A percentile compares a stretch with the other conserved stretches of the same genome.
Conservation (phyloP, 2,113 vertebrate species). For the Aphelocoma coerulescens region DNA sequence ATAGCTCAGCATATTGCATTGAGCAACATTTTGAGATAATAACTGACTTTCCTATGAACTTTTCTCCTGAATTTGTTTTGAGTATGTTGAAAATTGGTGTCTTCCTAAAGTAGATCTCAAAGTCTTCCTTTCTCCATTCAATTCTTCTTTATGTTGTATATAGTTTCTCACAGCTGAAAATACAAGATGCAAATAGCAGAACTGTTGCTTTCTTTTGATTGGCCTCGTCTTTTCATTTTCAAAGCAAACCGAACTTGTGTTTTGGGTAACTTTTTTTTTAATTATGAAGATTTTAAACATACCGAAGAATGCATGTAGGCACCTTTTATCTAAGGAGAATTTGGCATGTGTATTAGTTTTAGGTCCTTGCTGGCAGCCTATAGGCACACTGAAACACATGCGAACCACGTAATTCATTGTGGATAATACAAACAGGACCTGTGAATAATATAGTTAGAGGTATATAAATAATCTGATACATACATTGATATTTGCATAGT, state of each 20-base stretch:
- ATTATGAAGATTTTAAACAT: background rate
- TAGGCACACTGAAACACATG: background rate
- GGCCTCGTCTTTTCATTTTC: background rate
- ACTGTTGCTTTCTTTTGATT: background rate
- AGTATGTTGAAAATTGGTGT: background rate
- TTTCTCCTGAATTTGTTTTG: background rate
- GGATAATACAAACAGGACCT: background rate
- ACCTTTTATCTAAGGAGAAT: background rate
- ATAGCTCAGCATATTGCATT: background rate
- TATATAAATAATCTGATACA: background rate
- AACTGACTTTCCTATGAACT: background rate
- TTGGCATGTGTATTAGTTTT: background rate
- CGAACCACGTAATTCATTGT: accelerated
- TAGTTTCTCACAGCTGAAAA: background rate
- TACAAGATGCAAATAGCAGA: background rate
- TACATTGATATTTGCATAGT: background rate
- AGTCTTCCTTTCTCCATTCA: background rate
- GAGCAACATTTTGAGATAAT: background rate
- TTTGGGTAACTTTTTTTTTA: background rate
- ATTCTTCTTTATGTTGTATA: background rate
- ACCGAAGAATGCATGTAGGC: accelerated
- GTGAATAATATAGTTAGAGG: background rate
- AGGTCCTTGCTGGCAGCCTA: background rate
- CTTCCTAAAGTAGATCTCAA: background rate
- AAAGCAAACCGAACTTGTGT: background rate